These are phyloP conservation scores for Bubalus kerabau DNA, from an alignment of 2,113 vertebrate genomes.

Conservation along the genomic window DNA sequence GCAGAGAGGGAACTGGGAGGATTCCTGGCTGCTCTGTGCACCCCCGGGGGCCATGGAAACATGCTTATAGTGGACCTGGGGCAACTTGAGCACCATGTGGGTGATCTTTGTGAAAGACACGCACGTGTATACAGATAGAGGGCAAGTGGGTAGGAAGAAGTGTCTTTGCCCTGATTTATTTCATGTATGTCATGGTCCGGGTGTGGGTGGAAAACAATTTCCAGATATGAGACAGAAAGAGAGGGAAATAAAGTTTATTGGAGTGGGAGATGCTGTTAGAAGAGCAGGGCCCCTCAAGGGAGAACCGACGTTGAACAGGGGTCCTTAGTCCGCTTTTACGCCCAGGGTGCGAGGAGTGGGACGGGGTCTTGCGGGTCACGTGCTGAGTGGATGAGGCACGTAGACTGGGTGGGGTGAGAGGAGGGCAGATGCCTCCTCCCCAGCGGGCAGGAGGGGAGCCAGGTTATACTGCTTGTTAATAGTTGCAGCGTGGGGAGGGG, in stretches of 20 bases:
- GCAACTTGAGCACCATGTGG: not conserved
- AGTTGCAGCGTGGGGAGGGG: not conserved
- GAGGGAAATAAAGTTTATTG: not conserved
- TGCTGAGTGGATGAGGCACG: not conserved
- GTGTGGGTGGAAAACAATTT: not conserved
- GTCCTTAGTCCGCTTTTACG: not conserved
- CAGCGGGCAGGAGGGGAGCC: not conserved
- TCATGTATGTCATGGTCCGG: not conserved
- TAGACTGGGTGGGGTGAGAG: not conserved
- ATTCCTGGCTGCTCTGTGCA: not conserved
- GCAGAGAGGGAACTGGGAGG: not conserved
- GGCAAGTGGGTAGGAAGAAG: too few species aligned
- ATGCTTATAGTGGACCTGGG: not conserved
- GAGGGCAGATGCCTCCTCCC: rapidly evolving
- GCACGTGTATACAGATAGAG: not conserved
- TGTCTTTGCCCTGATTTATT: not conserved
- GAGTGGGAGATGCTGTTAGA: not conserved
- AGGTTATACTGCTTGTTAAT: rapidly evolving
- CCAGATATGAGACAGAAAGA: not conserved
- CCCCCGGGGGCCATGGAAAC: not conserved
- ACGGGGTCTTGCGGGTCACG: rapidly evolving
- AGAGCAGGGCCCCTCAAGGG: not conserved
- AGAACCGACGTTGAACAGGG: not conserved
- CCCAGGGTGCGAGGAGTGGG: not conserved
- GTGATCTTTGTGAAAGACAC: not conserved